These are phyloP conservation scores for Penelope pileata DNA, from an alignment of 2,113 vertebrate species.

Conservation along the genomic window DNA sequence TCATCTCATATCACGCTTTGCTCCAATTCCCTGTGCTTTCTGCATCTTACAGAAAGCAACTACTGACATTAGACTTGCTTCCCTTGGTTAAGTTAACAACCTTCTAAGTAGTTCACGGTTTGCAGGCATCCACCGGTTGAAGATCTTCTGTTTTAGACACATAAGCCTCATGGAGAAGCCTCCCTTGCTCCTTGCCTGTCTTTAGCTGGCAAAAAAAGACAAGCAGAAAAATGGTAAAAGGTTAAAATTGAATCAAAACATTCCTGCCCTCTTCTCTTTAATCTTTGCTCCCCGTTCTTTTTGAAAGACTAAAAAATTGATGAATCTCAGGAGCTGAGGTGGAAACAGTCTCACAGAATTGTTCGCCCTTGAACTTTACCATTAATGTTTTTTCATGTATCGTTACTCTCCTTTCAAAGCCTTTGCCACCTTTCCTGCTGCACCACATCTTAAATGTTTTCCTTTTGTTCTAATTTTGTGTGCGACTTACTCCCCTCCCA, in stretches of 20 bases:
- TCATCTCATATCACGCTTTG: neutral
- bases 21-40: neutral
- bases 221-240: neutral
- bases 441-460: neutral
- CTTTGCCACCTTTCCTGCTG: neutral
- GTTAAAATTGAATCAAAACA: neutral
- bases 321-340: neutral
- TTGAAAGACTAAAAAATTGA: neutral
- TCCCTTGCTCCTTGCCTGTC: neutral
- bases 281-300: neutral
- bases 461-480: neutral
- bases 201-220: neutral
- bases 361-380: neutral
- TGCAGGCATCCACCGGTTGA: neutral
- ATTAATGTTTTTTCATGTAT: neutral
- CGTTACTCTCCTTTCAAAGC: neutral
- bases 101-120: neutral
- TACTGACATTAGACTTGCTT: neutral
- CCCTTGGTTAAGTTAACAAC: neutral
- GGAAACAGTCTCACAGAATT: neutral
- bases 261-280: neutral
- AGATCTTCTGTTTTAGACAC: neutral
- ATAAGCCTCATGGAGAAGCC: neutral
- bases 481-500: neutral
- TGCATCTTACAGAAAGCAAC: neutral